Evolutionary conservation across 2,888 invertebrate species (phyloP).

Genomic region (Drosophila kuntzei): DNA sequence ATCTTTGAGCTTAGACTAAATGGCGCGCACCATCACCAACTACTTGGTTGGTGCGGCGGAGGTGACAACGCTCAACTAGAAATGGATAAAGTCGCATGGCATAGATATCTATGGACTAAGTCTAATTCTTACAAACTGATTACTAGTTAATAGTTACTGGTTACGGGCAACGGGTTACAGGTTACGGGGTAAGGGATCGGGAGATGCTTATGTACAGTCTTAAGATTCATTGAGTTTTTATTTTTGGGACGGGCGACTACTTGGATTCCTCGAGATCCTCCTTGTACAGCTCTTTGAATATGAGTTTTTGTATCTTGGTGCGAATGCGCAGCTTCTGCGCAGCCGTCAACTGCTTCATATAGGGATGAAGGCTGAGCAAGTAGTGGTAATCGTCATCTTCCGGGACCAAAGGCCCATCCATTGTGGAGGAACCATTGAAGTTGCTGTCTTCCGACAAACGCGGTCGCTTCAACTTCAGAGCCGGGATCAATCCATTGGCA

Average conservation of each 20-base stretch:
- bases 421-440: slow-evolving; percentile 84
- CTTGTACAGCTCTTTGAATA: slow-evolving; percentile 85
- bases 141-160: slow-evolving; percentile 21
- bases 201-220: slow-evolving; percentile 71
- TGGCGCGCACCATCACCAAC: slow-evolving; percentile 55
- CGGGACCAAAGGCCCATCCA: slow-evolving; percentile 82
- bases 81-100: slow-evolving; percentile 72
- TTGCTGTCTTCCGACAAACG: slow-evolving; percentile 84
- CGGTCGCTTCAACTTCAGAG: slow-evolving; percentile 83
- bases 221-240: slow-evolving; percentile 38
- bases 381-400: slow-evolving; percentile 86
- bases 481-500: slow-evolving; percentile 83
- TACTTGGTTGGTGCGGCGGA: slow-evolving; percentile 21
- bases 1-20: slow-evolving; percentile 67
- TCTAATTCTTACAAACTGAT: slow-evolving; percentile 47
- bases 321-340: slow-evolving; percentile 85
- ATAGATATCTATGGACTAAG: slow-evolving; percentile 57
- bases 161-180: background rate
- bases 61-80: slow-evolving; percentile 71
- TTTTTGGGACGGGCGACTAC: slow-evolving; percentile 53
- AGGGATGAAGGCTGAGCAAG: slow-evolving; percentile 85
- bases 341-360: slow-evolving; percentile 84
- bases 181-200: slow-evolving; percentile 7
- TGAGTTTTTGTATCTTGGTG: slow-evolving; percentile 85
- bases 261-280: slow-evolving; percentile 85